Conservation (phyloP, 1,140 invertebrate species). For the Drosophila saltans region DNA sequence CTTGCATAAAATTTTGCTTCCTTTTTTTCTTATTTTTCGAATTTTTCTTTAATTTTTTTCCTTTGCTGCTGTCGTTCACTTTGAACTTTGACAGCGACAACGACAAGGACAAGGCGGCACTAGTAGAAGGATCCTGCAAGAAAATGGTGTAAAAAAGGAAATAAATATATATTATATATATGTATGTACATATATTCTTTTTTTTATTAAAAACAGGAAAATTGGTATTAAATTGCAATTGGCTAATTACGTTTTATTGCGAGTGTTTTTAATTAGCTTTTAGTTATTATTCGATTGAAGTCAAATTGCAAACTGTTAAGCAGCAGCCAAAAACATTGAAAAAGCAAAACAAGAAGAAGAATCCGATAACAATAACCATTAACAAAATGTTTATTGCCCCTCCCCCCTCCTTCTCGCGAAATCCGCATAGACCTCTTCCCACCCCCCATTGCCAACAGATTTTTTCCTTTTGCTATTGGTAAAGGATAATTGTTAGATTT, state of each 20-base stretch:
- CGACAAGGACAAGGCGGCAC: neutral
- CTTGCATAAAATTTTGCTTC: constrained; percentile 1
- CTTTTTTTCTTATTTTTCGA: constrained; percentile 5
- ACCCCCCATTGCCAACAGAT: too few species aligned
- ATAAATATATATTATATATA: neutral
- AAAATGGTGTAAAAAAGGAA: neutral
- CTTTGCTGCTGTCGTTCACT: constrained; percentile 24
- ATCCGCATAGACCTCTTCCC: too few species aligned
- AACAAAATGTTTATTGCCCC: neutral
- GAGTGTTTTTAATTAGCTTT: constrained; percentile 58
- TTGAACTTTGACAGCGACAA: constrained; percentile 39
- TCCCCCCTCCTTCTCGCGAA: too few species aligned
- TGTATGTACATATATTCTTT: neutral
- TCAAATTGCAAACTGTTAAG: neutral
- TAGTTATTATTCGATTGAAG: constrained; percentile 15
- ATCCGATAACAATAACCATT: constrained; percentile 1
- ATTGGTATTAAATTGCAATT: constrained; percentile 49
- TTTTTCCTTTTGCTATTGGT: too few species aligned
- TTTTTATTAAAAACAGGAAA: constrained; percentile 21
- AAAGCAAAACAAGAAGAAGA: neutral
- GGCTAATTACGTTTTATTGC: constrained; percentile 55
- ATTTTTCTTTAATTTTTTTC: constrained; percentile 4
- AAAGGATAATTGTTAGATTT: too few species aligned
- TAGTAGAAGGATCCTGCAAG: neutral
- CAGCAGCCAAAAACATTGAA: constrained; percentile 1